Evolutionary conservation across 1,140 invertebrate species (phyloP), one percentile per base, ranked within the genome.

Genomic region (Ceratosolen fusciceps): DNA sequence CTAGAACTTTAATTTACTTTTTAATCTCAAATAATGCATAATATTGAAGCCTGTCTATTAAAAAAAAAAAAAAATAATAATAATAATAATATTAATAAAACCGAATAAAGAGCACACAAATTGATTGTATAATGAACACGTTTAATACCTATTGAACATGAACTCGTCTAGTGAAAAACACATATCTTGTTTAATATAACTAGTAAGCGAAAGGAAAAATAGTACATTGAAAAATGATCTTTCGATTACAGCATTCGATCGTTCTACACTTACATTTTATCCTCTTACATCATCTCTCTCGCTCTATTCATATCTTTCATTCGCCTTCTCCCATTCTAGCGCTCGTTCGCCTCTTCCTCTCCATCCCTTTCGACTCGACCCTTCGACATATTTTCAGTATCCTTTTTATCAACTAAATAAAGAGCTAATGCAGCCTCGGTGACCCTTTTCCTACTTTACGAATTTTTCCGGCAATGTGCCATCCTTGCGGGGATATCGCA

Each of bases 161-260:
- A 67, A 31, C 43, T 70, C 37, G 37, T 56, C 49, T 52, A 52
- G 5, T 52, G 10, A 3, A 16, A 5, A 52, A 52, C 49, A 52
- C 10, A 52, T 52, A 52, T 19, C 19, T 52, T 52, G 10, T 19
- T 52, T 19, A 16, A 52, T 52, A 52, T 52, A 52, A 52, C 10
- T 52, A 52, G 4, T 21, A 70, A 24, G 24, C 14, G 49, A 54
- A n/a, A 72, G 49, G 2, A 43, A 58, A n/a, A 65, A 71, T 39
- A 58, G 54, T 26, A 8, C 43, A 21, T 39, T 79, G 72, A 79
- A 79, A 79, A 79, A 79, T 79, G 78, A 79, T 74, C 52, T 74
- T 83, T 82, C 77, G 80, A 82, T 82, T 82, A 80, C 79, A n/a
- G n/a, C n/a, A 80, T 82, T 83, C 74, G 70, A 68, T 58, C 54